Evolutionary conservation across 2,797 vertebrate species (phyloP).

Genomic region (Enteromius unitaeniatus): DNA sequence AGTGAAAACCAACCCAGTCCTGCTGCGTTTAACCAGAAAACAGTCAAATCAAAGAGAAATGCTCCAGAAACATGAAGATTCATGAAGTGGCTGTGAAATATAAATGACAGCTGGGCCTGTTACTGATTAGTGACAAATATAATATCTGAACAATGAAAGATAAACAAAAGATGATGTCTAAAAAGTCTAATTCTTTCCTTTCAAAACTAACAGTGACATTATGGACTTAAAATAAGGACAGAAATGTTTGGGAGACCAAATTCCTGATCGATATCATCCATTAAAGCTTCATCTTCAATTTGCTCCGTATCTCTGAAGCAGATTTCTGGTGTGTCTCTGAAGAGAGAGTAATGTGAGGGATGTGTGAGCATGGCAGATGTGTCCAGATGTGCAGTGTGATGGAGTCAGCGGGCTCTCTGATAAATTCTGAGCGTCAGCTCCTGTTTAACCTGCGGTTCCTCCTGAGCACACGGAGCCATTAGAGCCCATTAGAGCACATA

Average conservation of each 20-base stretch:
- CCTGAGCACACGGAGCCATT: conserved; percentile 63
- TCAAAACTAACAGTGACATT: not conserved
- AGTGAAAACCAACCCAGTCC: not conserved
- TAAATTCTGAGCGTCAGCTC: conserved; percentile 61
- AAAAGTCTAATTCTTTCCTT: not conserved
- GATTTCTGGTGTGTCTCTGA: not conserved
- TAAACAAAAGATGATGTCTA: not conserved
- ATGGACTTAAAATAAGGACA: not conserved
- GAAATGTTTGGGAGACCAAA: not conserved
- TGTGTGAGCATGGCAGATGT: conserved; percentile 29
- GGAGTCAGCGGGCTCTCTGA: conserved; percentile 59
- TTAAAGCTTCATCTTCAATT: not conserved
- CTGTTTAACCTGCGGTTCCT: conserved; percentile 66
- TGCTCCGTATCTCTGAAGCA: conserved; percentile 64
- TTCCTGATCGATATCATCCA: not conserved
- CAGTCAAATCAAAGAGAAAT: not conserved
- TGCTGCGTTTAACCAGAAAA: not conserved
- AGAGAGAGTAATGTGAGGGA: conserved; percentile 31
- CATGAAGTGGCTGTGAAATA: not conserved
- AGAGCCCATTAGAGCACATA: conserved; percentile 64
- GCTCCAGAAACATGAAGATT: not conserved
- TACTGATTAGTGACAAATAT: not conserved
- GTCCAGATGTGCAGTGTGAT: conserved; percentile 67
- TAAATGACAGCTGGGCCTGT: not conserved
- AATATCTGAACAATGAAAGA: not conserved